These are phyloP conservation scores for Abrostola triplasia DNA, from an alignment of 2,888 invertebrate genomes.

Conservation along the genomic window DNA sequence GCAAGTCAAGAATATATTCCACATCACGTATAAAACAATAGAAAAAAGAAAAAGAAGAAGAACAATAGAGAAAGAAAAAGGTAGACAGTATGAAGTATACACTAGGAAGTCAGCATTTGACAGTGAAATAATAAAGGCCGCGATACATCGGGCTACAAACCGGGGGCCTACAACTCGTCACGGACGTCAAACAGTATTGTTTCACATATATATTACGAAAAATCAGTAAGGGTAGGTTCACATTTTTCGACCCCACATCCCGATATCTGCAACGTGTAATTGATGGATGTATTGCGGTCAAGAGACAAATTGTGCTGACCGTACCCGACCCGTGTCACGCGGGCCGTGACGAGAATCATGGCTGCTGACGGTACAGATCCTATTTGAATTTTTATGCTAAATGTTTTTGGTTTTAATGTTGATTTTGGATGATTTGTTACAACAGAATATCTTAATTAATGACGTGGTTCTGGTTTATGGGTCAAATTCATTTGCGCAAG, in stretches of 20 bases:
- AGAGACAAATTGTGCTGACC: slow-evolving; percentile 73
- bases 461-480: too few species aligned
- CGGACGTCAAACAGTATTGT: slow-evolving; percentile 36
- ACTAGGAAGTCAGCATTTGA: too few species aligned
- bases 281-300: slow-evolving; percentile 70
- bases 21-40: too few species aligned
- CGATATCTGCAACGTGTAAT: slow-evolving; percentile 68
- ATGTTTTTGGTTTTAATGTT: slow-evolving; percentile 1
- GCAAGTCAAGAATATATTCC: too few species aligned
- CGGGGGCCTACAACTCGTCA: background rate
- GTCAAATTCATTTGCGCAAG: too few species aligned
- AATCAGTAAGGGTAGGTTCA: slow-evolving; percentile 42
- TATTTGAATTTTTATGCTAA: slow-evolving; percentile 8
- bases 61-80: too few species aligned
- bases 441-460: too few species aligned
- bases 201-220: slow-evolving; percentile 44
- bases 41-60: too few species aligned
- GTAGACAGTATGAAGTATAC: too few species aligned
- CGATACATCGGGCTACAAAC: too few species aligned
- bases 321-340: slow-evolving; percentile 68
- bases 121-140: too few species aligned
- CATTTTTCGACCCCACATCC: slow-evolving; percentile 47
- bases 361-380: slow-evolving; percentile 46
- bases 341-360: slow-evolving; percentile 64
- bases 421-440: background rate